A percentile compares a stretch with the other conserved stretches of the same genome.
These are phyloP conservation scores for Stegostoma tigrinum DNA, from an alignment of 2,113 vertebrate species.

Conservation along the genomic window DNA sequence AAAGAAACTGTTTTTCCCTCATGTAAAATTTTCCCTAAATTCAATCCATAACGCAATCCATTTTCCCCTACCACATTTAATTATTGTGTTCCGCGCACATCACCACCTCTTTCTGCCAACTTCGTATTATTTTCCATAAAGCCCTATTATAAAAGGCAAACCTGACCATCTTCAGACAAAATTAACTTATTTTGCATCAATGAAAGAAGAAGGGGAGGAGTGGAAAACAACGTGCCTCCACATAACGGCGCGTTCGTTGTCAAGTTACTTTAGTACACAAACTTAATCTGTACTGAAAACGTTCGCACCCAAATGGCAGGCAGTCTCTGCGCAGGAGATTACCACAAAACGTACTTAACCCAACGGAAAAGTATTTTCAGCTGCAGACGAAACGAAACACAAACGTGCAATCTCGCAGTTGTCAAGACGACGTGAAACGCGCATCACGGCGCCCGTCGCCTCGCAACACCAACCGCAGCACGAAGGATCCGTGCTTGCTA, in stretches of 20 bases:
- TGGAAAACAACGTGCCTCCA: background rate
- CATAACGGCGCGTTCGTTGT: no score
- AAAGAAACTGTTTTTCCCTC: no score
- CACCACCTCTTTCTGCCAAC: background rate
- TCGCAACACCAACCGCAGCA: background rate
- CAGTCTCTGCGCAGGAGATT: background rate
- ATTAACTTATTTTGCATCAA: background rate
- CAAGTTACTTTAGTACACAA: constrained; percentile 21
- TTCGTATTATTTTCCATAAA: background rate
- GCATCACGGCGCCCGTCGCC: background rate
- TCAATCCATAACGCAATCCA: background rate
- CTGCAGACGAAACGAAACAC: background rate
- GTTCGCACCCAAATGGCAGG: background rate
- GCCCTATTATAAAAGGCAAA: background rate
- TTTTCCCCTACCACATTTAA: background rate
- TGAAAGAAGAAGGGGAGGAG: background rate
- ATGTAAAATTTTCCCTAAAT: background rate
- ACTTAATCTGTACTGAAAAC: background rate
- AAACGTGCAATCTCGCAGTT: background rate
- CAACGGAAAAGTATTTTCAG: background rate
- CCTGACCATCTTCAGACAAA: background rate
- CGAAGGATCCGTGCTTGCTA: background rate
- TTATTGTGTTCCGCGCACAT: background rate
- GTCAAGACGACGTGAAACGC: background rate
- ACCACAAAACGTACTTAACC: background rate